Evolutionary conservation across 2,888 invertebrate species (phyloP).

Genomic region (Drosophila acutilabella): DNA sequence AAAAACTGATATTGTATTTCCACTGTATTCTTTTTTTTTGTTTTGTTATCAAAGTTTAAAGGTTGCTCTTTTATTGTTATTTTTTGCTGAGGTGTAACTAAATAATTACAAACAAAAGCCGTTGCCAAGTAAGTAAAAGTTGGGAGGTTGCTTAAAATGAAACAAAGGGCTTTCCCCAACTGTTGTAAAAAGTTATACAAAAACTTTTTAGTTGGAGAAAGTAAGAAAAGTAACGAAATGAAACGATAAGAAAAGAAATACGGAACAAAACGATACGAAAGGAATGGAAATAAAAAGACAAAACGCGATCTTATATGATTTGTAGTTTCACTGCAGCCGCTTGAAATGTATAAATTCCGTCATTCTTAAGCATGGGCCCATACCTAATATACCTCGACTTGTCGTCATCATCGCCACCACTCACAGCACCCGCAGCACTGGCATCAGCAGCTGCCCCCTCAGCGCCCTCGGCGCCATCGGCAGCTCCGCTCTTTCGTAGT

Average conservation of each 20-base stretch:
- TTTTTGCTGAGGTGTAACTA: constrained; percentile 9
- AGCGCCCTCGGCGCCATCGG: constrained; percentile 79
- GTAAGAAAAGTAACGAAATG: neutral
- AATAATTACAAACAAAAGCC: constrained; percentile 42
- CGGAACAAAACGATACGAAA: neutral
- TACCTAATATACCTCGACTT: constrained; percentile 94
- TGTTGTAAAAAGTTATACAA: constrained; percentile 17
- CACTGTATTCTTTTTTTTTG: neutral
- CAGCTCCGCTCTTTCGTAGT: constrained; percentile 89
- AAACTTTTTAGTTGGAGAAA: constrained; percentile 24
- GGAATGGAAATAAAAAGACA: constrained; percentile 42
- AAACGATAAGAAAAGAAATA: neutral
- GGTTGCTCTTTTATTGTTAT: constrained; percentile 1
- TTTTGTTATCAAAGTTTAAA: constrained; percentile 19
- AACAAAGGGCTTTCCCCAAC: constrained; percentile 26
- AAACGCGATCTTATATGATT: constrained; percentile 54
- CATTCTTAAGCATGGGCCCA: constrained; percentile 87
- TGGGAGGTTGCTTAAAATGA: constrained; percentile 5
- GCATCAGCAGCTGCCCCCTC: constrained; percentile 63
- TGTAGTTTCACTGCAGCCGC: constrained; percentile 48
- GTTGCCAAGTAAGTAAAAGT: constrained; percentile 23
- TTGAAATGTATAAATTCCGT: constrained; percentile 82
- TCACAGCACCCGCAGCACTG: constrained; percentile 76
- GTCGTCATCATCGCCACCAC: constrained; percentile 91
- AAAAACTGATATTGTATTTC: constrained; percentile 9